Conservation (phyloP, 2,888 invertebrate species). For the Catocala fraxini region DNA sequence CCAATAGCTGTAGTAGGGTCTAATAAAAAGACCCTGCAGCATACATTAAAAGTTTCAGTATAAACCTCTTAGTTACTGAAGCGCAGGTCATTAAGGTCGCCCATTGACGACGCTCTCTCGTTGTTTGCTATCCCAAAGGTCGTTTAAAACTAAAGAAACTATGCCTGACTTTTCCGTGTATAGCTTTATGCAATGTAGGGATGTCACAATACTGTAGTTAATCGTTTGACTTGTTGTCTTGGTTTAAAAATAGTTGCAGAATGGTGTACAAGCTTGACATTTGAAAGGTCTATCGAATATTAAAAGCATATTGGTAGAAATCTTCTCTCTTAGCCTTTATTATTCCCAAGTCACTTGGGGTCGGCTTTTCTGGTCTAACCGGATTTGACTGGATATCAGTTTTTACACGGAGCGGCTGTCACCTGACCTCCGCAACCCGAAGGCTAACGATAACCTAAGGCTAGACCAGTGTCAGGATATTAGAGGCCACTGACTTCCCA, state of each 20-base stretch:
- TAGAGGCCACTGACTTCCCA: too few relatives aligned
- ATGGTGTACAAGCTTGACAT: background rate
- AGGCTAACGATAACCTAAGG: too few relatives aligned
- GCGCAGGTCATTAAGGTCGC: conserved; percentile 29
- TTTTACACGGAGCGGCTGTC: too few relatives aligned
- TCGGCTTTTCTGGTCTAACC: too few relatives aligned
- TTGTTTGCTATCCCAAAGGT: conserved; percentile 26
- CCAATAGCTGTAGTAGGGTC: too few relatives aligned
- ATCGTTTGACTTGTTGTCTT: background rate
- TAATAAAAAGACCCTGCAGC: background rate
- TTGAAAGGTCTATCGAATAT: background rate
- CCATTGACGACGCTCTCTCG: conserved; percentile 21
- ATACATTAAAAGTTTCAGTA: conserved; percentile 1
- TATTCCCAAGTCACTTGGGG: too few relatives aligned
- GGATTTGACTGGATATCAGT: too few relatives aligned
- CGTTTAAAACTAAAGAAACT: conserved; percentile 27
- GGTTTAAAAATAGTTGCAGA: background rate
- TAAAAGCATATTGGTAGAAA: too few relatives aligned
- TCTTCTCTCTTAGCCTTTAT: too few relatives aligned
- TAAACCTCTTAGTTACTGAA: conserved; percentile 11
- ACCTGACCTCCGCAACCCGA: too few relatives aligned
- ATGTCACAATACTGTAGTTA: background rate
- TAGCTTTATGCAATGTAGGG: background rate
- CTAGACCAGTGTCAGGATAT: too few relatives aligned
- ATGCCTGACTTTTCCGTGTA: conserved; percentile 34